These are phyloP conservation scores for Cyprinella venusta DNA, from an alignment of 2,797 vertebrate genomes.

Conservation along the genomic window DNA sequence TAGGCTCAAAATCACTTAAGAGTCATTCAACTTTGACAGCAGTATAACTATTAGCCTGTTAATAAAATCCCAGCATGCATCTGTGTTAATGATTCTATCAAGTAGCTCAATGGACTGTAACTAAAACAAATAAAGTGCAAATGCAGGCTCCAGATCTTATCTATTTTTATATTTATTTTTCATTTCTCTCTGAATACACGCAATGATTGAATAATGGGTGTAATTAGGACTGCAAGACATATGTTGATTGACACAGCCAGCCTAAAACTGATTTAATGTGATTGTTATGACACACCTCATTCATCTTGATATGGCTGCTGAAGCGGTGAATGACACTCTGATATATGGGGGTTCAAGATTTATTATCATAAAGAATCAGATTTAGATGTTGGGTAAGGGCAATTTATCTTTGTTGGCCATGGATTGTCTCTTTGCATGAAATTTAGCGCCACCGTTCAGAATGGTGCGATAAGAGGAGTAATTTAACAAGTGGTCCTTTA, in stretches of 20 bases:
- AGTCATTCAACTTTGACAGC: constrained; percentile 35
- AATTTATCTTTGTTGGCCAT: constrained; percentile 38
- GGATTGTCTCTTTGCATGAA: constrained; percentile 23
- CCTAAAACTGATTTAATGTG: constrained; percentile 63
- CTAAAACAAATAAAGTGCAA: constrained; percentile 73
- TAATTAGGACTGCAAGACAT: constrained; percentile 64
- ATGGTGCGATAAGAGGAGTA: neutral
- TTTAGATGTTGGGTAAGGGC: constrained; percentile 16
- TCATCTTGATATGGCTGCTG: constrained; percentile 41
- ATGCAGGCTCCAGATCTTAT: constrained; percentile 65
- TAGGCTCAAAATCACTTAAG: constrained; percentile 30
- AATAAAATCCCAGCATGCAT: constrained; percentile 78
- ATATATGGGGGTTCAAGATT: constrained; percentile 18
- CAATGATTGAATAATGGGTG: constrained; percentile 62
- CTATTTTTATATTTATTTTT: constrained; percentile 58
- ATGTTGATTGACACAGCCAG: constrained; percentile 41
- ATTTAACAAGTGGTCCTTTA: constrained; percentile 6
- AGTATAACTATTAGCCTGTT: constrained; percentile 68
- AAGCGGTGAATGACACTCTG: constrained; percentile 28
- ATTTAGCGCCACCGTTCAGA: neutral
- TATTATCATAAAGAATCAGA: constrained; percentile 37
- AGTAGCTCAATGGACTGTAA: constrained; percentile 78
- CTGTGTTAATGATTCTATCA: constrained; percentile 79
- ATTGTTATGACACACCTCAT: constrained; percentile 50
- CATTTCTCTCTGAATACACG: constrained; percentile 48